Conservation (phyloP, 2,797 vertebrate genomes). For the Nothura maculosa region DNA sequence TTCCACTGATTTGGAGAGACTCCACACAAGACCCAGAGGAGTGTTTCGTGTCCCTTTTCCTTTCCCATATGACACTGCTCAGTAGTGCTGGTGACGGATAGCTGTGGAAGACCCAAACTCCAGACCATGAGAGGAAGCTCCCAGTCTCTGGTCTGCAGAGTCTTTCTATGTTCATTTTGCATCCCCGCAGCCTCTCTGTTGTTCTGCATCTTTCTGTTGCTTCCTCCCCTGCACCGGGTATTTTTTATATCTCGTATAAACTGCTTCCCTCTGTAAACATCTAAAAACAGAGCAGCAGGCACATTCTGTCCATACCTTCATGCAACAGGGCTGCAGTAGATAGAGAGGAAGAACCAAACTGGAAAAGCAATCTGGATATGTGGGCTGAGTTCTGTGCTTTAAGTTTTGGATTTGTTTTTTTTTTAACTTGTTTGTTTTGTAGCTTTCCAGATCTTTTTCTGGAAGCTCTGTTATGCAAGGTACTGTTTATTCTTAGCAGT, state of each 20-base stretch:
- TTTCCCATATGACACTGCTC: rapidly evolving
- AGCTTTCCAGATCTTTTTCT: slow-evolving; percentile 8
- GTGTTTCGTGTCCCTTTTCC: neutral
- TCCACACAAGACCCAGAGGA: neutral
- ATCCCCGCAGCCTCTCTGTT: neutral
- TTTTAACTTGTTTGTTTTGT: neutral
- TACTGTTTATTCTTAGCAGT: slow-evolving; percentile 1
- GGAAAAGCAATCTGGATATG: neutral
- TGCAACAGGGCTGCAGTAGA: neutral
- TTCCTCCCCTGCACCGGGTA: neutral
- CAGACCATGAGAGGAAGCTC: neutral
- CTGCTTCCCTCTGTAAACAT: neutral
- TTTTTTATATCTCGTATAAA: neutral
- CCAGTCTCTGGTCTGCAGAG: rapidly evolving
- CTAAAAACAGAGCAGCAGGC: neutral
- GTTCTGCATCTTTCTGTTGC: neutral
- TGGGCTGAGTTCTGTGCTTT: neutral
- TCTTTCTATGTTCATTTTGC: neutral
- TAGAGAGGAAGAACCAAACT: neutral
- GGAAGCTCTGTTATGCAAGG: neutral
- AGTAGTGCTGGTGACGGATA: neutral
- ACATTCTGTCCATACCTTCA: neutral
- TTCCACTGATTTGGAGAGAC: neutral
- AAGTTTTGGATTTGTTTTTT: neutral
- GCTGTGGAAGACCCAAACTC: neutral